phyloP scores from a whole-genome alignment of 37 sponge, comb jelly and placozoan species.

The Chondrosia reniformis region DNA sequence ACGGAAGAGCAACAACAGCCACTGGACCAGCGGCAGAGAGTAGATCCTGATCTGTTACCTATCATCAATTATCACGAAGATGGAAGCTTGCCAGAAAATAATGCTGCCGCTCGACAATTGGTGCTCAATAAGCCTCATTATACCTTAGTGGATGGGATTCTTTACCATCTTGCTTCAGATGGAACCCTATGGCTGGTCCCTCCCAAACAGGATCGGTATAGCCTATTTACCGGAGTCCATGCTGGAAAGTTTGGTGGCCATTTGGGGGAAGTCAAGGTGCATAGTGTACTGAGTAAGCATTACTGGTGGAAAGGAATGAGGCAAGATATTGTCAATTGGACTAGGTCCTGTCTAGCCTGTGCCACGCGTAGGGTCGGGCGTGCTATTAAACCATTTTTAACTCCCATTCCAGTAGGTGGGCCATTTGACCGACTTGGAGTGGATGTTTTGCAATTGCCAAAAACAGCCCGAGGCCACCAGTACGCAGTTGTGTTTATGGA shows the following conservation, averaged over 20 bases:
- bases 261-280: conserved; percentile 4
- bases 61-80: conserved; percentile 12
- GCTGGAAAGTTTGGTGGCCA: conserved; percentile 36
- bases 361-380: conserved; percentile 31
- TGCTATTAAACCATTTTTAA: conserved; percentile 2
- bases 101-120: neutral
- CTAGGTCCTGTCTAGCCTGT: conserved; percentile 27
- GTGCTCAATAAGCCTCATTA: neutral
- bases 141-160: conserved; percentile 2
- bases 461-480: conserved; percentile 13
- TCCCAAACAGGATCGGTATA: neutral
- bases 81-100: conserved; percentile 15
- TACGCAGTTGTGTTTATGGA: conserved; percentile 51
- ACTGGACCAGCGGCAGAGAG: conserved; percentile 12
- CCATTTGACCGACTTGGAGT: conserved; percentile 41
- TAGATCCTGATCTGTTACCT: neutral
- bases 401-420: conserved; percentile 39
- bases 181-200: neutral
- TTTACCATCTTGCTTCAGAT: conserved; percentile 23
- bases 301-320: conserved; percentile 50
- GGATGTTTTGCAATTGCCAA: conserved; percentile 34
- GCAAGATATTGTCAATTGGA: conserved; percentile 2
- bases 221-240: conserved; percentile 23
- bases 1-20: no score
- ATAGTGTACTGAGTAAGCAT: conserved; percentile 7